These are phyloP conservation scores for Ophion costatus DNA, from an alignment of 2,888 invertebrate genomes.

Conservation along the genomic window DNA sequence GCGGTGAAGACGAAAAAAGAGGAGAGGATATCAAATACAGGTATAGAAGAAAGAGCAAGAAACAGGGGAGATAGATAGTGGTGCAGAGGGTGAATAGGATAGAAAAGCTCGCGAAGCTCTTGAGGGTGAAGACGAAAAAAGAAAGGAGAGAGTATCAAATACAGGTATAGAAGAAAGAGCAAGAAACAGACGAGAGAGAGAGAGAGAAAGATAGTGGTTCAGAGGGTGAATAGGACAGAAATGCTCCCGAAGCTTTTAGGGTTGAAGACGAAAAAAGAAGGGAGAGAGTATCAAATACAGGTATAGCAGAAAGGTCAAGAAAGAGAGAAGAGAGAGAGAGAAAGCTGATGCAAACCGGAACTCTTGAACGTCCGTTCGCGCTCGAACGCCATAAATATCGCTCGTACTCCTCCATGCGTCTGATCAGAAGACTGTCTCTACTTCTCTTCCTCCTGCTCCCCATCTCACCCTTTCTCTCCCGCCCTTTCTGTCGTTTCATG, in stretches of 20 bases:
- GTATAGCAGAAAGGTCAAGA: slow-evolving; percentile 34
- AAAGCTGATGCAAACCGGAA: slow-evolving; percentile 66
- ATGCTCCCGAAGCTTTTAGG: slow-evolving; percentile 55
- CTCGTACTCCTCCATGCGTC: slow-evolving; percentile 54
- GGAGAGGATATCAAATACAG: slow-evolving; percentile 38
- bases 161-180: slow-evolving; percentile 28
- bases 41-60: slow-evolving; percentile 34
- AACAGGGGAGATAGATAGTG: too few relatives aligned
- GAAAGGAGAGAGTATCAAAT: slow-evolving; percentile 35
- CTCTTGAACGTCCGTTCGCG: slow-evolving; percentile 59
- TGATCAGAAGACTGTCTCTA: slow-evolving; percentile 43
- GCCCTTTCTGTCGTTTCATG: neutral
- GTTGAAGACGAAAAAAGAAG: neutral
- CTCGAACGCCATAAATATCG: slow-evolving; percentile 73
- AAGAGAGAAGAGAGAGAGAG: neutral
- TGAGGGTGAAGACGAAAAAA: slow-evolving; percentile 13
- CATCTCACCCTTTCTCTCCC: neutral
- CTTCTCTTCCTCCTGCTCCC: slow-evolving; percentile 13
- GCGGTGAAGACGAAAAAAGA: neutral
- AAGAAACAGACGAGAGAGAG: slow-evolving; percentile 5
- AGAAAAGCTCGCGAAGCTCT: slow-evolving; percentile 56
- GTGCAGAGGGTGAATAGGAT: neutral
- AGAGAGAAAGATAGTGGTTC: too few relatives aligned
- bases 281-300: slow-evolving; percentile 39
- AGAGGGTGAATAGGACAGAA: slow-evolving; percentile 16